phyloP scores from a whole-genome alignment of 2,888 invertebrate genomes.

The Tetramorium bicarinatum region DNA sequence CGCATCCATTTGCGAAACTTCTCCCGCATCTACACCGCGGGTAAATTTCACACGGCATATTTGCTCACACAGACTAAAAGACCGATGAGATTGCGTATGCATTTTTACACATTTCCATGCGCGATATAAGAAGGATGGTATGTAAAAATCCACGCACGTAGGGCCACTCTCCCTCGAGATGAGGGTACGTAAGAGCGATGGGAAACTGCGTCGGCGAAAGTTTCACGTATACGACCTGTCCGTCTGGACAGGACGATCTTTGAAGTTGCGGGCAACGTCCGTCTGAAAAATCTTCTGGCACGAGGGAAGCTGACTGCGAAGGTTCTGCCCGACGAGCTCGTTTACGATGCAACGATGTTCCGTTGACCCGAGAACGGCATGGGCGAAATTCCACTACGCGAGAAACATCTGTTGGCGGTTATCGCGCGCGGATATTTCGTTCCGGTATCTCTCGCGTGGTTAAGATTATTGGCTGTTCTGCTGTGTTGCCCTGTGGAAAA shows the following conservation, averaged over 20 bases:
- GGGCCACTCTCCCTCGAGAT: slow-evolving; percentile 10
- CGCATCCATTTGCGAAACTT: slow-evolving; percentile 28
- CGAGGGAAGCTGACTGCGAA: slow-evolving; percentile 38
- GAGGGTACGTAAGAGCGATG: slow-evolving; percentile 26
- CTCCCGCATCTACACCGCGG: not conserved
- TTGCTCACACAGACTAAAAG: slow-evolving; percentile 6
- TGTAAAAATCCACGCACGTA: slow-evolving; percentile 58
- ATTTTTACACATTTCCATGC: slow-evolving; percentile 12
- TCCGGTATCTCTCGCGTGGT: not conserved
- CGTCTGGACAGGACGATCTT: slow-evolving; percentile 54
- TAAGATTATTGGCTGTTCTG: slow-evolving; percentile 15
- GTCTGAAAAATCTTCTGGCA: slow-evolving; percentile 60
- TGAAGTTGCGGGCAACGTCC: slow-evolving; percentile 56
- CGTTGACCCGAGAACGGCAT: slow-evolving; percentile 50
- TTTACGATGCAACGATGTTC: slow-evolving; percentile 59
- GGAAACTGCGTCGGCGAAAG: slow-evolving; percentile 46
- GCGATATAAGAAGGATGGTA: not conserved
- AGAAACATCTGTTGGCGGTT: slow-evolving; percentile 35
- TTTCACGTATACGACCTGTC: slow-evolving; percentile 47
- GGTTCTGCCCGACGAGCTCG: slow-evolving; percentile 27
- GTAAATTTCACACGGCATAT: slow-evolving; percentile 43
- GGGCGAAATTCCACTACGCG: slow-evolving; percentile 35
- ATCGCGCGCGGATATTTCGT: slow-evolving; percentile 13
- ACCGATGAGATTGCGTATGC: slow-evolving; percentile 34
- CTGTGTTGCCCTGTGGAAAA: not conserved